phyloP scores from a whole-genome alignment of 2,888 invertebrate genomes.

The Lochmaea capreae region DNA sequence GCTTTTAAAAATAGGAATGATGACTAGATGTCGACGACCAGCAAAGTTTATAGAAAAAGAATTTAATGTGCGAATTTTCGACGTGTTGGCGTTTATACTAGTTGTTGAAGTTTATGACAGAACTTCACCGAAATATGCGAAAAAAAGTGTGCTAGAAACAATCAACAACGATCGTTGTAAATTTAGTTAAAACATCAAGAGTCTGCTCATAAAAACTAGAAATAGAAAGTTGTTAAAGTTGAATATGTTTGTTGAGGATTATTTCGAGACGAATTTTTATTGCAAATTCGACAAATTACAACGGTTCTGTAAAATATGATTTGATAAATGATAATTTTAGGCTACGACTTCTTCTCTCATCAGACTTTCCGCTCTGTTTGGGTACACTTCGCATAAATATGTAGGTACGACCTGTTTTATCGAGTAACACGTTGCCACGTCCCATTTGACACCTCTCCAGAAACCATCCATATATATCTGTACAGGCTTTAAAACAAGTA shows the following conservation, averaged over 20 bases:
- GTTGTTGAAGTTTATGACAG: conserved; percentile 12
- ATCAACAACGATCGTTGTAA: background rate
- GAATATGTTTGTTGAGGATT: background rate
- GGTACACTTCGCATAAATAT: no score
- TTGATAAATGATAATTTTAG: background rate
- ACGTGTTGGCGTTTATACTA: conserved; percentile 12
- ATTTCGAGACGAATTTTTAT: background rate
- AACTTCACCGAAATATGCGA: background rate
- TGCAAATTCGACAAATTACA: background rate
- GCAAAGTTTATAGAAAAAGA: conserved; percentile 18
- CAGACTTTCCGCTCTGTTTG: no score
- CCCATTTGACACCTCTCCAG: no score
- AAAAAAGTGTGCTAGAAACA: conserved; percentile 9
- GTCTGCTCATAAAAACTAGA: background rate
- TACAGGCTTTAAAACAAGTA: no score
- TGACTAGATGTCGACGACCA: conserved; percentile 18
- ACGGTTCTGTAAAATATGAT: background rate
- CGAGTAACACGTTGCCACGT: no score
- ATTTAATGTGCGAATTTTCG: conserved; percentile 10
- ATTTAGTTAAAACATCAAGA: background rate
- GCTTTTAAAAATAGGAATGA: conserved; percentile 11
- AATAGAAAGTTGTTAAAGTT: conserved; percentile 1
- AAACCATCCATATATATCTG: no score
- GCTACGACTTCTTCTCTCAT: no score
- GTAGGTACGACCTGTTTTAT: no score